Conservation (phyloP, 2,888 invertebrate species). For the Callyntrura sp. region DNA sequence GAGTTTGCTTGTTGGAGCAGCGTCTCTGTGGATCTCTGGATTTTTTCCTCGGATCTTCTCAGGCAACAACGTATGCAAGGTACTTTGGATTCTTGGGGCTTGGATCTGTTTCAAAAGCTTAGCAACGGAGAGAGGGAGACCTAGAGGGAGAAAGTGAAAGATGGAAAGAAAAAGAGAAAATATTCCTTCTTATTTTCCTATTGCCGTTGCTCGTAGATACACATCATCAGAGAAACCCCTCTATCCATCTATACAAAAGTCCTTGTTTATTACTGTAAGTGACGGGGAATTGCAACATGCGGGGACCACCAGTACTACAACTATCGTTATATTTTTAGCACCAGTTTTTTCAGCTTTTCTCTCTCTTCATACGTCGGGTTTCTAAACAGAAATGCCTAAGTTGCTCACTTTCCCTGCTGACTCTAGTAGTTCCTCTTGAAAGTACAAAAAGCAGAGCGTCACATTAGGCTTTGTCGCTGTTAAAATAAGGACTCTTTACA, state of each 20-base stretch:
- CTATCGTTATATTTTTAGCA: conserved; percentile 25
- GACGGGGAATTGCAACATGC: conserved; percentile 34
- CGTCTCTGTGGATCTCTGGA: conserved; percentile 58
- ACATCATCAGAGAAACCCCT: not conserved
- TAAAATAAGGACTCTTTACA: too few species aligned
- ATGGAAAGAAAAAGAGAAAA: conserved; percentile 9
- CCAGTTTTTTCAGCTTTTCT: conserved; percentile 29
- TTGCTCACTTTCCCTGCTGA: conserved; percentile 15
- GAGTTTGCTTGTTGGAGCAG: conserved; percentile 60
- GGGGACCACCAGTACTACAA: not conserved
- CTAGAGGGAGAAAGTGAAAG: not conserved
- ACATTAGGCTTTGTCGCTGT: not conserved
- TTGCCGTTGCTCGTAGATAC: not conserved
- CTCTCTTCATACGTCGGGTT: not conserved
- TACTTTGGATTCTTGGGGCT: conserved; percentile 61
- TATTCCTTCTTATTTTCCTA: conserved; percentile 7
- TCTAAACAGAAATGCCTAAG: not conserved
- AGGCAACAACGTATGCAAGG: conserved; percentile 39
- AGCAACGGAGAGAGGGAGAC: conserved; percentile 50
- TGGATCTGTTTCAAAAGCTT: conserved; percentile 78
- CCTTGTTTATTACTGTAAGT: conserved; percentile 40
- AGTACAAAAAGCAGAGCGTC: not conserved
- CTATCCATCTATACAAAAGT: conserved; percentile 49
- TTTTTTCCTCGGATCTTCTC: conserved; percentile 66
- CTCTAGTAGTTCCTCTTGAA: not conserved